Conservation (phyloP, 2,797 vertebrate species). For the Chromobotia macracanthus region DNA sequence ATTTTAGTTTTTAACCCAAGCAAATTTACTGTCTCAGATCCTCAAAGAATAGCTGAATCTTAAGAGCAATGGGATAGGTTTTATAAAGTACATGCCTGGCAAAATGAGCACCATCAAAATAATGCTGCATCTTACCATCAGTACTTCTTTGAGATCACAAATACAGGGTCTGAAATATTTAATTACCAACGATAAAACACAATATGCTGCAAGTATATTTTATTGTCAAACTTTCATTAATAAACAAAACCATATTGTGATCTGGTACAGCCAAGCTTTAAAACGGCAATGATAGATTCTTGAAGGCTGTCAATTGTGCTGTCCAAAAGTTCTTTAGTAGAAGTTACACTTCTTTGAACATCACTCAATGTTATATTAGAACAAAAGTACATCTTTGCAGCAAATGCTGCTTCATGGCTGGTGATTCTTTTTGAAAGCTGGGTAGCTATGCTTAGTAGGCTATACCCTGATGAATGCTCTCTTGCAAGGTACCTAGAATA, state of each 20-base stretch:
- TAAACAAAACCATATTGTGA: background rate
- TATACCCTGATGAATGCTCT: slow-evolving; percentile 1
- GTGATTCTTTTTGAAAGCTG: background rate
- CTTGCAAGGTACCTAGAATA: slow-evolving; percentile 27
- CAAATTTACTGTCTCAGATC: too few species aligned
- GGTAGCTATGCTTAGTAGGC: background rate
- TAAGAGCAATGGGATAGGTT: too few species aligned
- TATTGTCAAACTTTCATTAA: slow-evolving; percentile 30
- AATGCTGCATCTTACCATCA: slow-evolving; percentile 32
- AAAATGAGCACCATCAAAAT: slow-evolving; percentile 34
- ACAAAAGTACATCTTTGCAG: slow-evolving; percentile 37
- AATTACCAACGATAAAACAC: background rate
- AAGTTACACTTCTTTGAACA: slow-evolving; percentile 38
- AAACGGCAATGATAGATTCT: slow-evolving; percentile 11
- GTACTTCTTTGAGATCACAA: background rate
- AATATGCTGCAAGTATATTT: slow-evolving; percentile 19
- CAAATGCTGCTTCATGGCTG: slow-evolving; percentile 26
- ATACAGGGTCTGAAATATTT: background rate
- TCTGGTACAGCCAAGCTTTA: background rate
- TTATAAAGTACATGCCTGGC: background rate
- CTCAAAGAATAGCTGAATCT: too few species aligned
- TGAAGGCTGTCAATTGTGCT: slow-evolving; percentile 23
- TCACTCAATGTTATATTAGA: slow-evolving; percentile 37
- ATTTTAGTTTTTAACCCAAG: too few species aligned
- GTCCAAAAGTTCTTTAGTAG: slow-evolving; percentile 28